Evolutionary conservation across 2,113 vertebrate genomes (phyloP).

Genomic region (Tapirus terrestris): DNA sequence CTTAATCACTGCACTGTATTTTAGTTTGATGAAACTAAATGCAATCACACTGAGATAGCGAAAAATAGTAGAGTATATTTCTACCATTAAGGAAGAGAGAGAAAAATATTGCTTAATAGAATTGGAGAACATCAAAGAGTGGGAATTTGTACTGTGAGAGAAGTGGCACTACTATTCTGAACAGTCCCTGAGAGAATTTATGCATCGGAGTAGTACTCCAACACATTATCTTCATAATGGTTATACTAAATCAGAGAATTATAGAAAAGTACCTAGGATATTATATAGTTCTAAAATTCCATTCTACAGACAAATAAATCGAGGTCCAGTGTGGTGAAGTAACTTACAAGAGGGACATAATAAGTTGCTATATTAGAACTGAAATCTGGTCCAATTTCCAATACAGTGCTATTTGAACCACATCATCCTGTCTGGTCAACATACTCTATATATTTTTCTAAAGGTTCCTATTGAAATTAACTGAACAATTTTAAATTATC

Average conservation of each 20-base stretch:
- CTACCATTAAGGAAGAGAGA: neutral
- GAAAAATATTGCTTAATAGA: neutral
- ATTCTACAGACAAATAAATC: neutral
- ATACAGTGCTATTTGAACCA: neutral
- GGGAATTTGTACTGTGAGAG: neutral
- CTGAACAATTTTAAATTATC: neutral
- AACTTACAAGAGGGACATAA: neutral
- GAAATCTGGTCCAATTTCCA: neutral
- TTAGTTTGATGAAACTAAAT: constrained; percentile 3
- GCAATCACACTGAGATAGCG: neutral
- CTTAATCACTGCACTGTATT: neutral
- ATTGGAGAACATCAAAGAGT: neutral
- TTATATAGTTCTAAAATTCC: neutral
- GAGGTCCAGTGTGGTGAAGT: neutral
- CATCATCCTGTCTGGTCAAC: neutral
- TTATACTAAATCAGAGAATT: neutral
- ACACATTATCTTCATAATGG: neutral
- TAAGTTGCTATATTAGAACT: neutral
- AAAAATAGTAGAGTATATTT: neutral
- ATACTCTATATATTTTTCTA: neutral
- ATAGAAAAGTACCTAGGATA: neutral
- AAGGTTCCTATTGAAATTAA: neutral
- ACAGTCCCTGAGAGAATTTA: neutral
- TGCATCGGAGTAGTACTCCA: neutral
- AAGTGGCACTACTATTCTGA: neutral